These are phyloP conservation scores for Fragum sueziense DNA, from an alignment of 2,888 invertebrate genomes.

Conservation along the genomic window DNA sequence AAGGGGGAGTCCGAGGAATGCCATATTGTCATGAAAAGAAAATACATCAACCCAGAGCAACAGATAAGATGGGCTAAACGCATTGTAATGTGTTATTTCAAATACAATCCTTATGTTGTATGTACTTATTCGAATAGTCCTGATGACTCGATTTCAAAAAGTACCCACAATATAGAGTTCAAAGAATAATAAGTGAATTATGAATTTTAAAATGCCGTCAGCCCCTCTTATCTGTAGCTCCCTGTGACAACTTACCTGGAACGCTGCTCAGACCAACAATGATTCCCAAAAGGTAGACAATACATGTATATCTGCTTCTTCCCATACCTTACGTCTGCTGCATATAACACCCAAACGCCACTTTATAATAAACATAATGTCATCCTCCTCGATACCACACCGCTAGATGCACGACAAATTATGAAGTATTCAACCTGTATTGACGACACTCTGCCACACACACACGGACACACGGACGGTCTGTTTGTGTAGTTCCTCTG, in stretches of 20 bases:
- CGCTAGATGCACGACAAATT: conserved; percentile 39
- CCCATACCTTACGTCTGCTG: conserved; percentile 61
- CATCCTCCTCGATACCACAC: conserved; percentile 40
- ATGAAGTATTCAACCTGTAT: too few relatives aligned
- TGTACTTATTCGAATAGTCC: not conserved
- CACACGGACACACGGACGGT: too few relatives aligned
- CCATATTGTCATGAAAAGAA: too few relatives aligned
- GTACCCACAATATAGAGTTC: not conserved
- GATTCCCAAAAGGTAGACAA: conserved; percentile 51
- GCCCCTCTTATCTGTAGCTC: too few relatives aligned
- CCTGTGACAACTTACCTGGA: conserved; percentile 34
- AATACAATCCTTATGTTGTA: not conserved
- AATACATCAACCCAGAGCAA: too few relatives aligned
- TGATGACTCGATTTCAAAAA: not conserved
- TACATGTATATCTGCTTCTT: conserved; percentile 50
- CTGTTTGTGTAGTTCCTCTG: too few relatives aligned
- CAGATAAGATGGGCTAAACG: too few relatives aligned
- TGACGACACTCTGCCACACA: too few relatives aligned
- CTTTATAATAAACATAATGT: conserved; percentile 61
- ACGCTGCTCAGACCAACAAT: conserved; percentile 46
- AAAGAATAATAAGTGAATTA: too few relatives aligned
- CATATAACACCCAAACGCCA: conserved; percentile 44
- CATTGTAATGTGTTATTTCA: too few relatives aligned
- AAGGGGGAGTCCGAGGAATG: too few relatives aligned
- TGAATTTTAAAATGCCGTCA: not conserved